Conservation (phyloP, 2,797 vertebrate genomes). For the Notoglanidium macrostoma region DNA sequence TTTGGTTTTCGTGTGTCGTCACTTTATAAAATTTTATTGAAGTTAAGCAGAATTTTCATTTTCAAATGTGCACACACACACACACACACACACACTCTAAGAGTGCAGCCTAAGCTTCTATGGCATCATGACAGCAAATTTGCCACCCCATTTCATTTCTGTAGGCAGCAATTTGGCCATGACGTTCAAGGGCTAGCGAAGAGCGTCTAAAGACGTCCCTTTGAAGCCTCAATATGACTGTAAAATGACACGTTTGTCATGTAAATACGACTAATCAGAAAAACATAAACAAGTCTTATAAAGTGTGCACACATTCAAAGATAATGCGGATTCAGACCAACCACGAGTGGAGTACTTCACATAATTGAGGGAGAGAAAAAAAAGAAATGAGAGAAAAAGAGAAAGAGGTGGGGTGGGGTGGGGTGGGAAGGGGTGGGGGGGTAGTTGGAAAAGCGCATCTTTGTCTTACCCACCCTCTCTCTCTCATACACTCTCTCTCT, state of each 20-base stretch:
- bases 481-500: conserved; percentile 11
- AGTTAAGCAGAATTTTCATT: not conserved
- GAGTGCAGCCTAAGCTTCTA: not conserved
- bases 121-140: not conserved
- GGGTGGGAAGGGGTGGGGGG: not conserved
- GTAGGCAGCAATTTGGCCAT: conserved; percentile 3
- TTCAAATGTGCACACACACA: not conserved
- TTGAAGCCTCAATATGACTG: conserved; percentile 67
- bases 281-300: conserved; percentile 63
- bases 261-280: conserved; percentile 54
- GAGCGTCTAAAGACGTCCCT: conserved; percentile 61
- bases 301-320: conserved; percentile 65
- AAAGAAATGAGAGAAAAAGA: not conserved
- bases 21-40: not conserved
- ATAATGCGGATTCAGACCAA: conserved; percentile 40
- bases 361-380: conserved; percentile 37
- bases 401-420: not conserved
- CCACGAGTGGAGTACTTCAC: conserved; percentile 44
- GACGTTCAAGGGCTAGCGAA: not conserved
- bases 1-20: not conserved
- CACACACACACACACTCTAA: too few species aligned
- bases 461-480: conserved; percentile 29
- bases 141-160: conserved; percentile 17
- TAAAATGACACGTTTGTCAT: conserved; percentile 62
- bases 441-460: conserved; percentile 47